These are phyloP conservation scores for Cherax destructor DNA, from an alignment of 1,140 invertebrate species.

Conservation along the genomic window DNA sequence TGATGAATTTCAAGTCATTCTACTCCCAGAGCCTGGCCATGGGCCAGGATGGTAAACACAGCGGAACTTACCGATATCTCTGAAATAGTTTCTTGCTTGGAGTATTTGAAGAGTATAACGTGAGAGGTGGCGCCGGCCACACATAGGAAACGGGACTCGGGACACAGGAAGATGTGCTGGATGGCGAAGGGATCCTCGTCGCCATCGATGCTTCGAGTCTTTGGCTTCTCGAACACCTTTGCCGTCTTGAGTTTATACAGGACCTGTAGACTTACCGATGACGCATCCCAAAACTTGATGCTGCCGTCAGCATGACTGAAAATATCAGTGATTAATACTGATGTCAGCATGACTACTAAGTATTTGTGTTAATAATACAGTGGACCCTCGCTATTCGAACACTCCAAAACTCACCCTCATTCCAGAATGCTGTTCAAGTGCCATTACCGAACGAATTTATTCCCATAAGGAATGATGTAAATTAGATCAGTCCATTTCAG, in stretches of 20 bases:
- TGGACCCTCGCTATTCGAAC: too few species aligned
- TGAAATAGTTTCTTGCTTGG: slow-evolving; percentile 89
- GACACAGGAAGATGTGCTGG: slow-evolving; percentile 92
- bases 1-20: neutral
- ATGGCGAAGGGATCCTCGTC: slow-evolving; percentile 96
- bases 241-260: slow-evolving; percentile 98
- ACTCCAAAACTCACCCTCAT: too few species aligned
- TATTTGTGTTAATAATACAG: too few species aligned
- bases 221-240: slow-evolving; percentile 91
- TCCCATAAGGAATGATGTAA: too few species aligned
- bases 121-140: slow-evolving; percentile 93
- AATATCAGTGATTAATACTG: slow-evolving; percentile 54
- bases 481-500: too few species aligned
- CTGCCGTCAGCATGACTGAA: slow-evolving; percentile 95
- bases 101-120: slow-evolving; percentile 96
- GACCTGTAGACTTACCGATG: slow-evolving; percentile 92
- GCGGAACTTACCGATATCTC: slow-evolving; percentile 77
- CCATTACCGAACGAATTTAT: too few species aligned
- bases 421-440: too few species aligned
- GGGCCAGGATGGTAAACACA: neutral
- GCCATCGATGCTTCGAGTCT: slow-evolving; percentile 72
- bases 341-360: too few species aligned
- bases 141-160: slow-evolving; percentile 92
- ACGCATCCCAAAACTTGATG: slow-evolving; percentile 98
- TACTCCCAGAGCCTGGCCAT: too few species aligned